A percentile compares a stretch with the other conserved stretches of the same genome.
phyloP scores from a whole-genome alignment of 1,140 invertebrate genomes.

The Drosophila oshimai region DNA sequence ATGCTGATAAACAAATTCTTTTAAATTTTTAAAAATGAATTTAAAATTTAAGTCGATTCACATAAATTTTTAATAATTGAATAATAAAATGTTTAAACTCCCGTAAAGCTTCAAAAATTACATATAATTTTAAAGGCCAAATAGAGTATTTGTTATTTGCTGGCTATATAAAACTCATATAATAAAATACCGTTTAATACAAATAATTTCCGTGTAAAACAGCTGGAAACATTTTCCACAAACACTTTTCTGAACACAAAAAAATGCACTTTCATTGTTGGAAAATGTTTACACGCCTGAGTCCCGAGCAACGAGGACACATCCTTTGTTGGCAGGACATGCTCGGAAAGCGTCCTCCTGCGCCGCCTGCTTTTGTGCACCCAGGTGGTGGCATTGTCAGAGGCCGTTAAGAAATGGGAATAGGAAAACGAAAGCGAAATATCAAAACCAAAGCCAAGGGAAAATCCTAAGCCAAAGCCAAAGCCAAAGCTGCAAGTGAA shows the following conservation, averaged over 20 bases:
- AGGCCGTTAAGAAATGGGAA: neutral
- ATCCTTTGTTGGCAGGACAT: slow-evolving; percentile 48
- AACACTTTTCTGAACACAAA: neutral
- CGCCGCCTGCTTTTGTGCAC: neutral
- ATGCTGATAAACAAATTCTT: neutral
- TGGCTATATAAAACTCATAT: too few species aligned
- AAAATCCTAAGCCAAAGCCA: slow-evolving; percentile 28
- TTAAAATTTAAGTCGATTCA: too few species aligned
- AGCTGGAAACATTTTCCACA: slow-evolving; percentile 1
- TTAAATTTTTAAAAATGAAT: neutral
- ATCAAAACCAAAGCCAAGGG: slow-evolving; percentile 6
- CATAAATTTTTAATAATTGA: too few species aligned
- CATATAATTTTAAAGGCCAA: too few species aligned
- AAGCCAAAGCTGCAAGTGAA: slow-evolving; percentile 18
- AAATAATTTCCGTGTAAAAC: neutral
- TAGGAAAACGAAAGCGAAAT: neutral
- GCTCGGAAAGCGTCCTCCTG: neutral
- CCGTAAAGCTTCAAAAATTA: too few species aligned
- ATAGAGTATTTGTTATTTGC: too few species aligned
- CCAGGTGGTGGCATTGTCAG: slow-evolving; percentile 34
- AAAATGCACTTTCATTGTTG: slow-evolving; percentile 54
- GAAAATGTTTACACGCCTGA: slow-evolving; percentile 54
- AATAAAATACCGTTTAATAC: neutral
- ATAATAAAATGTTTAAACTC: too few species aligned
- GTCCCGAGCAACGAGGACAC: slow-evolving; percentile 48